These are phyloP conservation scores for Psettodes erumei DNA, from an alignment of 2,113 vertebrate species.

Conservation along the genomic window DNA sequence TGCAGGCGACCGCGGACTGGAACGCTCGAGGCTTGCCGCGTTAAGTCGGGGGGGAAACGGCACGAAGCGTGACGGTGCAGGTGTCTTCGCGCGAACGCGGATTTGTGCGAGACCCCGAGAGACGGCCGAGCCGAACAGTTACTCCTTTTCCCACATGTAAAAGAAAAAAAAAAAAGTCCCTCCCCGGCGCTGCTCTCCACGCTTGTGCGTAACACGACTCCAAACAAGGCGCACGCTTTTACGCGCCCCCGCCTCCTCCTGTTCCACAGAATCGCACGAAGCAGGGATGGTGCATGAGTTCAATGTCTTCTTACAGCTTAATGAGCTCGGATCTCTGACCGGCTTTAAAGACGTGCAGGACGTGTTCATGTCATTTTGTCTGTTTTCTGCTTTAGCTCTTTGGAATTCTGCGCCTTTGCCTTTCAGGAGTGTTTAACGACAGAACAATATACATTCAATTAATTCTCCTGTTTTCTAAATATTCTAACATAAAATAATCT, in stretches of 20 bases:
- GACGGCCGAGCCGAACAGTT: conserved; percentile 1
- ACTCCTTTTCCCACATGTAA: conserved; percentile 50
- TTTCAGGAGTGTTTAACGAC: neutral
- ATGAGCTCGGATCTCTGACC: neutral
- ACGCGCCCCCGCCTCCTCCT: conserved; percentile 10
- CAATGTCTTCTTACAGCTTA: neutral
- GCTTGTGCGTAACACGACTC: conserved; percentile 58
- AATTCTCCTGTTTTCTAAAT: neutral
- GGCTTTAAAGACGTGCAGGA: no score
- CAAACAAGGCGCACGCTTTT: conserved; percentile 41
- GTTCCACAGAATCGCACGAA: neutral
- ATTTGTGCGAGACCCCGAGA: conserved; percentile 8
- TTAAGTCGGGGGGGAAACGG: neutral
- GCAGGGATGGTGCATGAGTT: neutral
- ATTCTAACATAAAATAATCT: neutral
- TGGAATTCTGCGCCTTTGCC: neutral
- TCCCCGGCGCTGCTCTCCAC: conserved; percentile 48
- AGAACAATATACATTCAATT: neutral
- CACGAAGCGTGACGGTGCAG: conserved; percentile 6
- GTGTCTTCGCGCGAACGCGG: conserved; percentile 26
- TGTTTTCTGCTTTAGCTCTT: neutral
- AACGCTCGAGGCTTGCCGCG: neutral
- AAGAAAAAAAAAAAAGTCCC: conserved; percentile 54
- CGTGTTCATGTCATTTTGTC: neutral
- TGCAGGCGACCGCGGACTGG: neutral